Percentiles rank a stretch among this genome's conserved stretches.
Evolutionary conservation across 1,140 invertebrate genomes (phyloP).

Genomic region (Zaprionus taronus): DNA sequence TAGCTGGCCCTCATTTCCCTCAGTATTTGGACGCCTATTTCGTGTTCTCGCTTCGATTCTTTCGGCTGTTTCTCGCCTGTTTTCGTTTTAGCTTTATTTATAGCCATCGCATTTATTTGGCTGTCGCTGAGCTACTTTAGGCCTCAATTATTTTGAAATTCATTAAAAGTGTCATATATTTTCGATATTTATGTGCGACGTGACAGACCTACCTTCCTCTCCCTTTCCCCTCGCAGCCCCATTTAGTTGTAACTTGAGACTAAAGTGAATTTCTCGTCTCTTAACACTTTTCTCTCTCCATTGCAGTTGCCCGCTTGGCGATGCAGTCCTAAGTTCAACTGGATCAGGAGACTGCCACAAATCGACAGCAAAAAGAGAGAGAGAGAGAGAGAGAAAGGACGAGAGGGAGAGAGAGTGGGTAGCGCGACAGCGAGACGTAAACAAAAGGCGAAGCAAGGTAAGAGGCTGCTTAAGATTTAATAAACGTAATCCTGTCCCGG

Average conservation of each 20-base stretch:
- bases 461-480: constrained; percentile 40
- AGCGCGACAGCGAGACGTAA: background rate
- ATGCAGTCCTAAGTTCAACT: constrained; percentile 39
- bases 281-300: constrained; percentile 11
- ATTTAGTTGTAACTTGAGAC: background rate
- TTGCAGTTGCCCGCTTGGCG: constrained; percentile 31
- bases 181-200: constrained; percentile 60
- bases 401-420: background rate
- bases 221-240: background rate
- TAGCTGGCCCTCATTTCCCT: background rate
- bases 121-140: constrained; percentile 73
- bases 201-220: background rate
- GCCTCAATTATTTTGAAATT: constrained; percentile 81
- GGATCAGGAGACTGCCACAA: background rate
- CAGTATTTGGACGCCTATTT: background rate
- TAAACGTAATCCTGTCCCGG: constrained; percentile 17
- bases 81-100: constrained; percentile 56
- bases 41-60: constrained; percentile 1
- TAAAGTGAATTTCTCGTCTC: background rate
- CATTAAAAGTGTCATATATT: constrained; percentile 78
- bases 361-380: background rate
- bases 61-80: background rate
- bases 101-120: constrained; percentile 70
- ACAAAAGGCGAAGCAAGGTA: constrained; percentile 21
- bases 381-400: background rate